Conservation (phyloP, 2,113 vertebrate genomes). For the Equus przewalskii region DNA sequence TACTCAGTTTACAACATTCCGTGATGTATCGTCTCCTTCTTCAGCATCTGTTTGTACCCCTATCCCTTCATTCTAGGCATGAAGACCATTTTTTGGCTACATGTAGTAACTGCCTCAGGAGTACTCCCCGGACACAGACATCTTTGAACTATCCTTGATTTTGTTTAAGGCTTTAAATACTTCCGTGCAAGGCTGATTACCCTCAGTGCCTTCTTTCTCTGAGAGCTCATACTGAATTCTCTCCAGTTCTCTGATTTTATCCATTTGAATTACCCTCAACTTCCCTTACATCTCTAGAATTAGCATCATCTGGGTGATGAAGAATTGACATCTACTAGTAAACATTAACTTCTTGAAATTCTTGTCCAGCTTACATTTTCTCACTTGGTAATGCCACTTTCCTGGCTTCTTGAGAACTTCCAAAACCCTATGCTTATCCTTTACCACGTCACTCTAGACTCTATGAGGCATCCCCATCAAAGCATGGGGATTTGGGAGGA, state of each 20-base stretch:
- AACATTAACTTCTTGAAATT: constrained; percentile 53
- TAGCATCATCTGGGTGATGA: background rate
- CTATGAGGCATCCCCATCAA: background rate
- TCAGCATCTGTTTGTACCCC: background rate
- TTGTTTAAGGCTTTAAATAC: background rate
- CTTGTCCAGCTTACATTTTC: background rate
- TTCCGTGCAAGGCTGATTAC: background rate
- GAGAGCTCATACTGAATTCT: background rate
- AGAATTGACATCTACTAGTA: background rate
- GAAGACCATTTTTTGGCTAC: background rate
- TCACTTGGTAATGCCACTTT: constrained; percentile 2
- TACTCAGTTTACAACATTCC: background rate
- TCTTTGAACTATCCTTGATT: background rate
- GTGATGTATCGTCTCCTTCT: background rate
- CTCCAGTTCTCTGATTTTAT: background rate
- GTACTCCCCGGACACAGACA: background rate
- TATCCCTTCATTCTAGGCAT: background rate
- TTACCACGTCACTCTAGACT: background rate
- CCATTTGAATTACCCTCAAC: background rate
- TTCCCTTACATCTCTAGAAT: background rate
- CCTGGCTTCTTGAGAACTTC: constrained; percentile 30
- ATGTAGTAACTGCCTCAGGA: background rate
- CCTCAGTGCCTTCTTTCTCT: background rate
- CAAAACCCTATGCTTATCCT: background rate
- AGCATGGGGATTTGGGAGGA: background rate